A percentile compares a stretch with the other conserved stretches of the same genome.
Conservation (phyloP, 2,888 invertebrate species). For the Cerceris ruficornis region DNA sequence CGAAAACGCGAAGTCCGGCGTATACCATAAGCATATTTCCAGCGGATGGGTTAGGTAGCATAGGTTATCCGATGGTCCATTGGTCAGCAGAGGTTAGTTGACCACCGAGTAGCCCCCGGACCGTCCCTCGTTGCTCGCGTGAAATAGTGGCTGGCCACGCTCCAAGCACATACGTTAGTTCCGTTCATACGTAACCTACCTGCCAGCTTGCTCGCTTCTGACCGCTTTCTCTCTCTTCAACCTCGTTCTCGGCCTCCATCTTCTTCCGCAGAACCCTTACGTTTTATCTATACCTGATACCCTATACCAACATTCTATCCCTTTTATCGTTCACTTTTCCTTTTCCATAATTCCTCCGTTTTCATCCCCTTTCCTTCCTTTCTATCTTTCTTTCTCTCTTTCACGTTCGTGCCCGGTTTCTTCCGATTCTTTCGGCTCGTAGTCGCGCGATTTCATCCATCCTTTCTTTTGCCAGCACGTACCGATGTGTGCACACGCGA, state of each 20-base stretch:
- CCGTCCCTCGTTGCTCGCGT: slow-evolving; percentile 71
- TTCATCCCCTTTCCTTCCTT: neutral
- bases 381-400: neutral
- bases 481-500: slow-evolving; percentile 35
- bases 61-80: slow-evolving; percentile 77
- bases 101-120: slow-evolving; percentile 66
- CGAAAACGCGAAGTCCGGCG: slow-evolving; percentile 55
- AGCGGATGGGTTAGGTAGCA: slow-evolving; percentile 74
- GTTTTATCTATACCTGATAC: no score
- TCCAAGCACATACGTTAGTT: slow-evolving; percentile 79
- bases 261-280: neutral
- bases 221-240: slow-evolving; percentile 12
- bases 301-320: neutral
- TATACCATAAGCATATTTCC: slow-evolving; percentile 78
- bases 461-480: slow-evolving; percentile 16
- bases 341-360: neutral
- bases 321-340: slow-evolving; percentile 12
- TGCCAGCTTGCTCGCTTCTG: slow-evolving; percentile 65
- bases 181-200: slow-evolving; percentile 78
- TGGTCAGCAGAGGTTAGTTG: slow-evolving; percentile 76
- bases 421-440: slow-evolving; percentile 15
- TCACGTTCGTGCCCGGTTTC: slow-evolving; percentile 5
- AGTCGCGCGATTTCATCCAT: slow-evolving; percentile 37
- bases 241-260: slow-evolving; percentile 27
- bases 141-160: slow-evolving; percentile 79